Evolutionary conservation across 2,797 vertebrate species (phyloP).

Genomic region (Picus viridis): DNA sequence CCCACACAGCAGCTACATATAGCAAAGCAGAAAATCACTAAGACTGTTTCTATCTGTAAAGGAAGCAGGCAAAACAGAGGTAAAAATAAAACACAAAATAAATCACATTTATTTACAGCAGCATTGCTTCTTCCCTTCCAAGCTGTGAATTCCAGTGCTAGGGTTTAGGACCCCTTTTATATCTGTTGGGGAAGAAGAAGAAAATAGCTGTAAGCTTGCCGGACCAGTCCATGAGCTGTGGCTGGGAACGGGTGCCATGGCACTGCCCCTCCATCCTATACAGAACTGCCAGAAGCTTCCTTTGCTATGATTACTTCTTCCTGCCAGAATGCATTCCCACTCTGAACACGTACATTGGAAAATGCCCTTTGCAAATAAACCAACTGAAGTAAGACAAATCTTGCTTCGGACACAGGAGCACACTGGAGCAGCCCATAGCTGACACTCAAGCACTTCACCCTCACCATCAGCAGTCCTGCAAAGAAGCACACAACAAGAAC

Average conservation of each 20-base stretch:
- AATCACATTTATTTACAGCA: background rate
- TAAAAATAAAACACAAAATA: background rate
- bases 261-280: background rate
- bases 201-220: background rate
- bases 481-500: background rate
- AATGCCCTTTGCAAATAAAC: background rate
- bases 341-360: background rate
- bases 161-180: background rate
- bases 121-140: background rate
- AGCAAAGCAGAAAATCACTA: background rate
- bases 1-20: background rate
- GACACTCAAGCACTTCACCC: background rate
- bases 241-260: accelerated
- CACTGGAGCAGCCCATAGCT: background rate
- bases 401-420: background rate
- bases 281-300: background rate
- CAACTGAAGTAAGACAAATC: background rate
- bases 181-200: background rate
- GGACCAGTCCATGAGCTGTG: accelerated
- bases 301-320: background rate
- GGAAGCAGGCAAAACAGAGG: background rate
- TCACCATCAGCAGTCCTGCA: background rate
- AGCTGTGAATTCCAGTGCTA: background rate
- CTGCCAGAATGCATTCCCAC: background rate
- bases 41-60: background rate